Evolutionary conservation across 2,888 invertebrate species (phyloP).

Genomic region (Scrobipalpa costella): DNA sequence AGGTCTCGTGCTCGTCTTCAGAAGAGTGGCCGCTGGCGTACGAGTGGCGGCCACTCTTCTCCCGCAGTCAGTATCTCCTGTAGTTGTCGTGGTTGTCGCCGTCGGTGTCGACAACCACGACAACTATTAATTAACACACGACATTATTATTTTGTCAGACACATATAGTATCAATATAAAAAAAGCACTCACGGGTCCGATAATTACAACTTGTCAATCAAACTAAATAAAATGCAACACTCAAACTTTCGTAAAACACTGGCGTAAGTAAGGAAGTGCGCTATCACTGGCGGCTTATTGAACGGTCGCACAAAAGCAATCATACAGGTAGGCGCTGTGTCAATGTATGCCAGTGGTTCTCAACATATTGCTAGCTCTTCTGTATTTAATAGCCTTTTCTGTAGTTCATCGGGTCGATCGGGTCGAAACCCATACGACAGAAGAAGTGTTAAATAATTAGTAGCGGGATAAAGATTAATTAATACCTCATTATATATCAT

Average conservation of each 20-base stretch:
- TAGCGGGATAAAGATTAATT: too few species aligned
- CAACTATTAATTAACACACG: too few species aligned
- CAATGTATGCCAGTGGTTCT: background rate
- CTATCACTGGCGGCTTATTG: slow-evolving; percentile 9
- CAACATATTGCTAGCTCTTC: slow-evolving; percentile 3
- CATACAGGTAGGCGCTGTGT: slow-evolving; percentile 14
- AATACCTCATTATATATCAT: too few species aligned
- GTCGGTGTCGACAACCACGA: too few species aligned
- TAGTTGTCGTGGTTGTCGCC: too few species aligned
- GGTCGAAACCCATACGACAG: background rate
- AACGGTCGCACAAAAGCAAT: slow-evolving; percentile 23
- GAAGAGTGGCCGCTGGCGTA: slow-evolving; percentile 71
- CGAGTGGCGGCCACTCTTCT: slow-evolving; percentile 68
- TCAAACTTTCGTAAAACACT: background rate
- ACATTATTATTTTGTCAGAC: too few species aligned
- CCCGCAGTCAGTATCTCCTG: slow-evolving; percentile 78
- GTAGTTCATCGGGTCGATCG: background rate
- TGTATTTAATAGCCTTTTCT: background rate
- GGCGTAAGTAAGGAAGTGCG: background rate
- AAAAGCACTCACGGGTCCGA: too few species aligned
- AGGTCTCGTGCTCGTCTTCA: slow-evolving; percentile 61
- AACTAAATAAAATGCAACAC: too few species aligned
- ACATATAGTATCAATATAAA: too few species aligned
- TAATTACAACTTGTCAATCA: too few species aligned
- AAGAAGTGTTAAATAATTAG: too few species aligned